These are phyloP conservation scores for Chymomyza procnemis DNA, from an alignment of 2,888 invertebrate species.

Conservation along the genomic window DNA sequence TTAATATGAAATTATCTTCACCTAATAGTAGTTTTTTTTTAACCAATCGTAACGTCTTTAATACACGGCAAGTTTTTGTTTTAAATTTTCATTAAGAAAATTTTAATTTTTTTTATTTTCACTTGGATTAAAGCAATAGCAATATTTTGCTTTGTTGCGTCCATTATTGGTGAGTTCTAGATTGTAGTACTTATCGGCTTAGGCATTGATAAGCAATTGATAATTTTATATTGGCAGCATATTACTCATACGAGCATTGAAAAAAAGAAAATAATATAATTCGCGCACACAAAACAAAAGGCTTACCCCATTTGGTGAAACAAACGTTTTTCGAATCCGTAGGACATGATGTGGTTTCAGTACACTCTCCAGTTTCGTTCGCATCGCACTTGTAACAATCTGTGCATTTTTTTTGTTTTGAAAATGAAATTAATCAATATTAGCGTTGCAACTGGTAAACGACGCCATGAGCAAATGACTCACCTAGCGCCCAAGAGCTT, in stretches of 20 bases:
- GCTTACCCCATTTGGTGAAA: background rate
- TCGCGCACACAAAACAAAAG: background rate
- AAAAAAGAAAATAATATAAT: background rate
- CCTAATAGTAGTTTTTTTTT: too few species aligned
- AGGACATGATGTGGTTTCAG: background rate
- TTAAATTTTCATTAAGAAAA: too few species aligned
- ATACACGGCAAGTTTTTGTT: too few species aligned
- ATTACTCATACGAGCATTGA: background rate
- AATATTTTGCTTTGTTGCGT: background rate
- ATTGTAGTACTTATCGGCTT: background rate
- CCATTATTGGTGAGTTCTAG: background rate
- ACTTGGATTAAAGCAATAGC: background rate
- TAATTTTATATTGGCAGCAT: background rate
- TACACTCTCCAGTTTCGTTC: background rate
- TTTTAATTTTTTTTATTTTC: too few species aligned
- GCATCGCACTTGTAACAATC: background rate
- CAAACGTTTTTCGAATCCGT: background rate
- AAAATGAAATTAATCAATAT: background rate
- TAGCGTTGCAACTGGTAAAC: background rate
- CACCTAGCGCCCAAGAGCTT: background rate
- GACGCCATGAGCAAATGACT: background rate
- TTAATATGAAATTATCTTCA: too few species aligned
- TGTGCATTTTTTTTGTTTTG: background rate
- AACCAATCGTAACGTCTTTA: too few species aligned
- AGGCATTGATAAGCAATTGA: background rate